phyloP scores from a whole-genome alignment of 2,113 vertebrate species.

The Phyllostomus hastatus region DNA sequence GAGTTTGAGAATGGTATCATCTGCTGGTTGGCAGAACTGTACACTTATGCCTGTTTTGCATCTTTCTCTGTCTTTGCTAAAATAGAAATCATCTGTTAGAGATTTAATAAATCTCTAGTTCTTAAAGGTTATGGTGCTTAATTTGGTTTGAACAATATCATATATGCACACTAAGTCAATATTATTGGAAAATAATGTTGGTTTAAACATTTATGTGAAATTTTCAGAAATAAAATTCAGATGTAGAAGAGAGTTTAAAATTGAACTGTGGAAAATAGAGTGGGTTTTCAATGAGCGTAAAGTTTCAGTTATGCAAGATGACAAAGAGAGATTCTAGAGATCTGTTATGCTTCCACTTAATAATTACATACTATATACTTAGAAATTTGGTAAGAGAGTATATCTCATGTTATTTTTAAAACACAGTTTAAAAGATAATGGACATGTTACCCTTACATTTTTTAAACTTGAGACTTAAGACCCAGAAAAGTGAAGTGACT shows the following conservation, averaged over 20 bases:
- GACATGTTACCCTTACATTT: neutral
- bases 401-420: neutral
- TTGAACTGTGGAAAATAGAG: neutral
- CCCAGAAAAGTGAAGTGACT: neutral
- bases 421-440: neutral
- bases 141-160: conserved; percentile 30
- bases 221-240: conserved; percentile 49
- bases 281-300: neutral
- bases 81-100: conserved; percentile 44
- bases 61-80: neutral
- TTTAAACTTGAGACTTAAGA: neutral
- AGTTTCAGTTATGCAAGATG: conserved; percentile 10
- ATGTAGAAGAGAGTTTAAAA: neutral
- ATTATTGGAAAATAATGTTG: conserved; percentile 38
- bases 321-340: neutral
- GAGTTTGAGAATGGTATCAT: neutral
- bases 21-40: neutral
- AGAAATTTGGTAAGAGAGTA: neutral
- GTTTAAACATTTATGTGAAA: conserved; percentile 43
- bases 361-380: neutral
- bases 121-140: neutral
- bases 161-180: neutral
- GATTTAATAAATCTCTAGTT: neutral
- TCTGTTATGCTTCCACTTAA: neutral
- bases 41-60: neutral